Evolutionary conservation across 1,140 invertebrate genomes (phyloP).

Genomic region (Panagrolaimus sp.): DNA sequence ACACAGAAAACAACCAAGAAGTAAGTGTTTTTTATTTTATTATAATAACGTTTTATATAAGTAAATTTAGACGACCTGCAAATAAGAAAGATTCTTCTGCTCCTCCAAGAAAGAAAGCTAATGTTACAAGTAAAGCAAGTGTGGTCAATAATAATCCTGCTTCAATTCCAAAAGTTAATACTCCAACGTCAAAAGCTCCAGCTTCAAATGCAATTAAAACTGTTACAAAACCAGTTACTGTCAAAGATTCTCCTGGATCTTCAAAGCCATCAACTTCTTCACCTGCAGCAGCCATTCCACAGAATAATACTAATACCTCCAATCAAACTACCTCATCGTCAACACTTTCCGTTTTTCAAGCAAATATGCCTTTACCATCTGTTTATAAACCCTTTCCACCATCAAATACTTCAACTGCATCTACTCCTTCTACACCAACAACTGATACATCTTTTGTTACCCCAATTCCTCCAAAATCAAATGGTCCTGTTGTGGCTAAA

Average conservation of each 20-base stretch:
- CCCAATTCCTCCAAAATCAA: neutral
- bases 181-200: neutral
- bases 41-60: neutral
- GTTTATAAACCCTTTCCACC: no score
- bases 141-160: neutral
- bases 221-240: neutral
- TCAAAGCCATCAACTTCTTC: neutral
- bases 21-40: neutral
- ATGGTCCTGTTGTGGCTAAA: neutral
- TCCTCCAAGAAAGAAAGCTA: neutral
- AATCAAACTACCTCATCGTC: neutral
- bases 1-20: constrained; percentile 3
- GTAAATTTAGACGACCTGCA: neutral
- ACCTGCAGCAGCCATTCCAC: neutral
- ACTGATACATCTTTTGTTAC: neutral
- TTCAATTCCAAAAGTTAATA: neutral
- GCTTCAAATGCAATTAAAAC: neutral
- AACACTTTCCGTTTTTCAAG: no score
- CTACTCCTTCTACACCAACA: neutral
- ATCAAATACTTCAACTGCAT: no score
- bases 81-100: neutral
- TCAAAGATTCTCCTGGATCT: neutral
- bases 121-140: neutral
- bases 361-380: no score
- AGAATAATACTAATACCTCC: neutral